These are phyloP conservation scores for Pomatorhinus ruficollis DNA, from an alignment of 2,113 vertebrate genomes.

Conservation along the genomic window DNA sequence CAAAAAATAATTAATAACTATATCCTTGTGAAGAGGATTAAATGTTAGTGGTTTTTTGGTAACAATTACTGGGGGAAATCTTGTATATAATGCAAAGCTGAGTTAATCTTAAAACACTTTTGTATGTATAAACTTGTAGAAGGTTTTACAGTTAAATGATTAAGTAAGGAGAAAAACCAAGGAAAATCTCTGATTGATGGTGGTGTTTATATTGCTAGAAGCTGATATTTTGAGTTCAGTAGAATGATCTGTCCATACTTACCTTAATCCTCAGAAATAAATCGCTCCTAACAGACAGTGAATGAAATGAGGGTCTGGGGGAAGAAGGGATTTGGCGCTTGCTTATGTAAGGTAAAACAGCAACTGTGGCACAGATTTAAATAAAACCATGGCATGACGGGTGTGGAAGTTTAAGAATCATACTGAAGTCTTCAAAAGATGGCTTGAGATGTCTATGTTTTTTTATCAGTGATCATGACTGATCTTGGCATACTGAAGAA, in stretches of 20 bases:
- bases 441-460: not conserved
- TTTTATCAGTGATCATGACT: not conserved
- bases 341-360: not conserved
- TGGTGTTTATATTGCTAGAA: not conserved
- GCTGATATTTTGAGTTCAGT: not conserved
- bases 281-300: not conserved
- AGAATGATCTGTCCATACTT: not conserved
- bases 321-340: not conserved
- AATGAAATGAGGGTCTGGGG: not conserved
- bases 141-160: slow-evolving; percentile 15
- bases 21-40: not conserved
- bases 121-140: not conserved
- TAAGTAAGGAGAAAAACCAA: slow-evolving; percentile 2
- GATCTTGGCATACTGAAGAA: not conserved
- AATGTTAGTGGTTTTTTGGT: not conserved
- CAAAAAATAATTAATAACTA: slow-evolving; percentile 54
- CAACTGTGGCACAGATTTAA: not conserved
- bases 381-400: not conserved
- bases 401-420: not conserved
- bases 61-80: slow-evolving; percentile 7
- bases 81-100: slow-evolving; percentile 2
- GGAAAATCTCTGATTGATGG: not conserved
- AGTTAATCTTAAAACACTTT: slow-evolving; percentile 3
- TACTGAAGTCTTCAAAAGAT: not conserved
- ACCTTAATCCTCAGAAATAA: not conserved